Evolutionary conservation across 2,888 invertebrate species (phyloP), one percentile per base, ranked within the genome.

Genomic region (Caenorhabditis sinica): DNA sequence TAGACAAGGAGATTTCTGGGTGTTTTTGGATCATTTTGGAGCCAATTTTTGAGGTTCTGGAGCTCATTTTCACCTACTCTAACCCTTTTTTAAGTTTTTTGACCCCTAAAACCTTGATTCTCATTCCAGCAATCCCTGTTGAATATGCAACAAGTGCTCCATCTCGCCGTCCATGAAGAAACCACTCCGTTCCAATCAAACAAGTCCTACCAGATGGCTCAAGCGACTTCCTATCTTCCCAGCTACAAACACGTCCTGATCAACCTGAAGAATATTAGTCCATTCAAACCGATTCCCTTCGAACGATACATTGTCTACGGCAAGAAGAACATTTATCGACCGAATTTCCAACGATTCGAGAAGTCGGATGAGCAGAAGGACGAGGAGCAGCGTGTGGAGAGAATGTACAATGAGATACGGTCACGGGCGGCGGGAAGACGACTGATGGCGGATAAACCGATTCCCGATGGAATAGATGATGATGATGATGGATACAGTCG

Each of bases 171-270:
- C 33, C 49, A 79, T 9, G 77, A 79, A 4, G 77, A 79, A n/a
- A 68, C 60, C 9, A 1, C 30, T 0, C 68, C 73, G 5, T 65
- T 83, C 45, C 33, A 63, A 36, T n/a, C 58, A n/a, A 73, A 83
- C 63, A 68, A 56, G 15, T 25, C 56, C 1, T 90, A 89, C 66
- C 65, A 95, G 0, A 95, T 96, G 95, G 94, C 96, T 2, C 49
- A 80, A 17, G 79, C 63, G 25, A 95, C 95, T 69, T 95, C 95
- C 0, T 96, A 95, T 93, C 96, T 96, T 92, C 96, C 96, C 91
- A 96, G 96, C 0, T 96, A 96, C 92, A 94, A 95, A 85, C 95
- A 95, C 90, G 95, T 96, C 0, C 93, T 96, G 72, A 94, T 94
- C 87, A 95, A 95, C n/a, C 92, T 96, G 33, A 95, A 95, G 79